Evolutionary conservation across 2,888 invertebrate genomes (phyloP), one percentile per base, ranked within the genome.

Genomic region (Drymonia ruficornis): DNA sequence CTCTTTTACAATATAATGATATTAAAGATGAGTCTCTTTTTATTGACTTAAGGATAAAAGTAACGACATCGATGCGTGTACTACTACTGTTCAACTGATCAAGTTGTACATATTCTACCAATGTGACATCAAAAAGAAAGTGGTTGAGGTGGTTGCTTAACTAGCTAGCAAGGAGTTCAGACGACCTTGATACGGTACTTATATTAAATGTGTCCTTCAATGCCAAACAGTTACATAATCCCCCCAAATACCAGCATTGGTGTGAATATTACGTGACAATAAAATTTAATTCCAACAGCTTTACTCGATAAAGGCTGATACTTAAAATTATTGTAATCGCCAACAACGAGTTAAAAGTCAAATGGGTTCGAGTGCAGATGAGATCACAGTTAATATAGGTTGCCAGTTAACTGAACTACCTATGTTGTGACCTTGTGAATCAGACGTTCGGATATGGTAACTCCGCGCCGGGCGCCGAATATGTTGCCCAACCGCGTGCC

Each of bases 341-440:
- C 36, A 36, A 53, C 61, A 65, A 62, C 44, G 52, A 55, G 61
- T 60, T 61, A 67, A 71, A 65, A 70, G 65, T 64, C 61, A 67
- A 72, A 70, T 65, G 56, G 59, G 70, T 73, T 73, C 63, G 71
- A 74, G 28, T 29, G 62, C 65, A 65, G 84, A 87, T 89, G 90
- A 91, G 87, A 85, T 91, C 90, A 91, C 76, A 76, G 73, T 73
- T 77, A 83, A 84, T 84, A 79, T 86, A 81, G 81, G 81, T 78
- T 81, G 81, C 72, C 74, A 72, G 80, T 80, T 82, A 80, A 82
- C 80, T 87, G 84, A 89, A 89, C 86, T 84, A n/a, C n/a, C n/a
- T n/a, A 82, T 72, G 72, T 59, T 65, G 60, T 75, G 87, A 86
- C 91, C 91, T 91, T 90, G 91, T 87, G 89, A 89, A 83, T 88